phyloP scores from a whole-genome alignment of 2,888 invertebrate species.

The Hemaris fuciformis region DNA sequence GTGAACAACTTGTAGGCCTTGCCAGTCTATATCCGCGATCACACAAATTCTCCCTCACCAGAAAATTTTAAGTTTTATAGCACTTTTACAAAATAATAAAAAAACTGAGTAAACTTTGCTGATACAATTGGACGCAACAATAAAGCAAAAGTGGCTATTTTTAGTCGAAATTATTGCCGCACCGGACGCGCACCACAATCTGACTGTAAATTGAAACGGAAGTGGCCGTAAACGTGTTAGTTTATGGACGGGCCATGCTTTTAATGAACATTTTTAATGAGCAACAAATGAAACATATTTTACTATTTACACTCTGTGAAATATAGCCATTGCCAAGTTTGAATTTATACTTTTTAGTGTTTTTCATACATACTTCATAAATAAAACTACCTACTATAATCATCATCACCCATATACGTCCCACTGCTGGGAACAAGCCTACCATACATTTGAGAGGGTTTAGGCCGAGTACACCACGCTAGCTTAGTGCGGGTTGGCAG shows the following conservation, averaged over 20 bases:
- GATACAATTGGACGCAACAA: constrained; percentile 57
- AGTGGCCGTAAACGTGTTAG: constrained; percentile 44
- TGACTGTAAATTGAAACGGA: constrained; percentile 36
- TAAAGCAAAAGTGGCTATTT: constrained; percentile 17
- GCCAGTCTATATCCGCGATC: too few relatives aligned
- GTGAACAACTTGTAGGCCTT: too few relatives aligned
- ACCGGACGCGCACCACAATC: constrained; percentile 19
- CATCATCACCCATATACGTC: too few relatives aligned
- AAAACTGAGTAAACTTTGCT: constrained; percentile 18
- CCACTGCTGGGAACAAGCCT: too few relatives aligned
- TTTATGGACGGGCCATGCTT: constrained; percentile 37
- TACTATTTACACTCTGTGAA: constrained; percentile 21
- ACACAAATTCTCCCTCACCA: too few relatives aligned
- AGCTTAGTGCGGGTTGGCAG: too few relatives aligned
- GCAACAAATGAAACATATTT: constrained; percentile 41
- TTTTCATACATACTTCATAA: too few relatives aligned
- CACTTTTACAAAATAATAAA: too few relatives aligned
- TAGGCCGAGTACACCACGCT: too few relatives aligned
- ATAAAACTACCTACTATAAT: too few relatives aligned
- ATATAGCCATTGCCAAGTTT: not conserved
- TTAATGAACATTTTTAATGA: constrained; percentile 48
- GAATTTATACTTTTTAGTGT: too few relatives aligned
- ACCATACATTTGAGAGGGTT: too few relatives aligned
- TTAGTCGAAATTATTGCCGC: constrained; percentile 16
- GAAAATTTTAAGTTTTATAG: not conserved